Conservation (phyloP, 1,140 invertebrate genomes). For the Drepana arcuata region DNA sequence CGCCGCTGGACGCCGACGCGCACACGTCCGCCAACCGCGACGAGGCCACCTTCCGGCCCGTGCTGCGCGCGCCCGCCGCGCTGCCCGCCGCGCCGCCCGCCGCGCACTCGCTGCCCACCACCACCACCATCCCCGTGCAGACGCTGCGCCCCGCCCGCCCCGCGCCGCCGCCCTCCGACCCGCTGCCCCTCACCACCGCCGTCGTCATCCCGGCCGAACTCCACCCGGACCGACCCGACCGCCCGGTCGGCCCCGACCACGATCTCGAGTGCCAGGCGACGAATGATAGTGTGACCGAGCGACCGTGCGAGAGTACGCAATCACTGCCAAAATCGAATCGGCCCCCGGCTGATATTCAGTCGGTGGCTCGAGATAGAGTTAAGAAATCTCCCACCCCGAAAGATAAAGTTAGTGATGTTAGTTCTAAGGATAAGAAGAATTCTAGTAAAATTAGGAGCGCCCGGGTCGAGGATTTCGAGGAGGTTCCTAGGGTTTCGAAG, state of each 20-base stretch:
- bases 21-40: conserved; percentile 76
- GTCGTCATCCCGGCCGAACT: conserved; percentile 54
- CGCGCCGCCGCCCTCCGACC: conserved; percentile 15
- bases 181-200: conserved; percentile 32
- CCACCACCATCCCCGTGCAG: conserved; percentile 56
- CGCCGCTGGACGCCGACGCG: conserved; percentile 66
- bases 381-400: conserved; percentile 58
- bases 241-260: background rate
- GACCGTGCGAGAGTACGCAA: conserved; percentile 18
- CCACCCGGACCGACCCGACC: conserved; percentile 8
- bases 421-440: conserved; percentile 35
- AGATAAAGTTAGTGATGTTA: conserved; percentile 31
- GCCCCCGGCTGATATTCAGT: conserved; percentile 51
- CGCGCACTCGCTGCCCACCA: conserved; percentile 36
- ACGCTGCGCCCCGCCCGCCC: conserved; percentile 16
- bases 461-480: background rate
- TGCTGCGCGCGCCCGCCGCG: conserved; percentile 61
- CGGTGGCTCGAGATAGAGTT: conserved; percentile 44
- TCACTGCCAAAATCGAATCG: conserved; percentile 56
- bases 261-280: conserved; percentile 12
- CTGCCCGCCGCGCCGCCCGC: conserved; percentile 21
- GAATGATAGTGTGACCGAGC: no score
- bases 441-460: conserved; percentile 7
- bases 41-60: conserved; percentile 75
- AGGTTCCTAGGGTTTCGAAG: conserved; percentile 4